Percentiles rank a stretch among this genome's conserved stretches.
phyloP scores from a whole-genome alignment of 2,888 invertebrate genomes.

The Drosophila infuscata region DNA sequence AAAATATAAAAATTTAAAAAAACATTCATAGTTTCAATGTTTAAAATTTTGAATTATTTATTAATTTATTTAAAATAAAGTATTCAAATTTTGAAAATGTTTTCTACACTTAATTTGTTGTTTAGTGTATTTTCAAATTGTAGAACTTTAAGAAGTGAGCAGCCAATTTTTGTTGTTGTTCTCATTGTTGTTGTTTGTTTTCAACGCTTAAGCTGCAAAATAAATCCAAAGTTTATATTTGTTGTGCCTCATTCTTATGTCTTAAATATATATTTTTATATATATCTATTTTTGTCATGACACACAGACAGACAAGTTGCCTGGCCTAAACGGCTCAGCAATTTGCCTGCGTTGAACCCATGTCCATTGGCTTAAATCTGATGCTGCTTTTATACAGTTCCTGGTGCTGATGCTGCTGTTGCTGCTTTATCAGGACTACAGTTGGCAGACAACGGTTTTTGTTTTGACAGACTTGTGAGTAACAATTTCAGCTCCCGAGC shows the following conservation, averaged over 20 bases:
- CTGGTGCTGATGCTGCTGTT: constrained; percentile 19
- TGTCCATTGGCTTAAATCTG: constrained; percentile 41
- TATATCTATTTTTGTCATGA: constrained; percentile 38
- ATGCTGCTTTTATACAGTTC: constrained; percentile 13
- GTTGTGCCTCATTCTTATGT: constrained; percentile 37
- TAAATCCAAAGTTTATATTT: constrained; percentile 72
- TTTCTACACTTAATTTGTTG: constrained; percentile 8
- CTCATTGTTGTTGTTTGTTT: constrained; percentile 43
- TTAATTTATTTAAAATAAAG: neutral
- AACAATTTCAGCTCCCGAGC: constrained; percentile 32
- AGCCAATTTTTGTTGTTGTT: constrained; percentile 44
- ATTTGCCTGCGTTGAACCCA: constrained; percentile 65
- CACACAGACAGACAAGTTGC: constrained; percentile 47
- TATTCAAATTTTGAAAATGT: neutral
- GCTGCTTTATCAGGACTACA: constrained; percentile 25
- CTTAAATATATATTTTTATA: constrained; percentile 14
- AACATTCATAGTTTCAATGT: neutral
- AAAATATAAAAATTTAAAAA: neutral
- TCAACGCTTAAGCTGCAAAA: constrained; percentile 73
- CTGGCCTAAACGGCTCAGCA: constrained; percentile 47
- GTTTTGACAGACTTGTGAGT: constrained; percentile 35
- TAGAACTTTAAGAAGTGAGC: constrained; percentile 32
- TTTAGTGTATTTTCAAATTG: constrained; percentile 27
- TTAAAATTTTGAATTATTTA: neutral
- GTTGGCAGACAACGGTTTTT: constrained; percentile 29